A percentile compares a stretch with the other conserved stretches of the same genome.
Evolutionary conservation across 2,113 vertebrate species (phyloP).

Genomic region (Neogobius melanostomus): DNA sequence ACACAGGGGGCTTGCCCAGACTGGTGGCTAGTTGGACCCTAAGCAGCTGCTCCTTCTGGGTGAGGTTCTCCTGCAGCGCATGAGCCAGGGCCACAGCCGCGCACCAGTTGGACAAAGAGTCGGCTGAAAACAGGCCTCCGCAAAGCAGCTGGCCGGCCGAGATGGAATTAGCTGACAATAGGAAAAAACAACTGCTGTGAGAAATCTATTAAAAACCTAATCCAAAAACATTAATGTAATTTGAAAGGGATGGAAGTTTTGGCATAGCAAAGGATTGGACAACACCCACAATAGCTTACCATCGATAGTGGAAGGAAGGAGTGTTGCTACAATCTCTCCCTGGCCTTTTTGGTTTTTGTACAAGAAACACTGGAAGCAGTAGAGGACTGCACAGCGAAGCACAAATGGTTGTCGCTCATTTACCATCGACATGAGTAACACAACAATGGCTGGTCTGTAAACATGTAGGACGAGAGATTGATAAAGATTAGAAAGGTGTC

Average conservation of each 20-base stretch:
- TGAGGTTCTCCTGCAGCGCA: conserved; percentile 90
- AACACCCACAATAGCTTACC: conserved; percentile 69
- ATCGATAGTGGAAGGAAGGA: conserved; percentile 96
- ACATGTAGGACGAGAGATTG: not conserved
- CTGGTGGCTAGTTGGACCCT: conserved; percentile 95
- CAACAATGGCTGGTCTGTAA: conserved; percentile 92
- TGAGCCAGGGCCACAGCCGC: conserved; percentile 94
- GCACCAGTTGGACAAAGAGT: conserved; percentile 98
- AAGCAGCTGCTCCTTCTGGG: conserved; percentile 94
- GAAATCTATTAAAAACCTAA: not conserved
- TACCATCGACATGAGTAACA: conserved; percentile 98
- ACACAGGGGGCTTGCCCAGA: conserved; percentile 94
- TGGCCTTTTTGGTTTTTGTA: conserved; percentile 98
- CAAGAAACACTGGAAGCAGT: conserved; percentile 98
- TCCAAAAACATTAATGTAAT: not conserved
- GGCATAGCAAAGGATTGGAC: too few species aligned
- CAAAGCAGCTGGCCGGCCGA: conserved; percentile 95
- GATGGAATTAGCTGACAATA: conserved; percentile 84
- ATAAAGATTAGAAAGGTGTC: not conserved
- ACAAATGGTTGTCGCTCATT: conserved; percentile 96
- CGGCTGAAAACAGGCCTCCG: conserved; percentile 92
- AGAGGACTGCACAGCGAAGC: conserved; percentile 94
- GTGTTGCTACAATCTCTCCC: conserved; percentile 92
- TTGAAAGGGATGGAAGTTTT: too few species aligned
- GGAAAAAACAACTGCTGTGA: not conserved